Conservation (phyloP, 2,113 vertebrate species). For the Rhineura floridana region DNA sequence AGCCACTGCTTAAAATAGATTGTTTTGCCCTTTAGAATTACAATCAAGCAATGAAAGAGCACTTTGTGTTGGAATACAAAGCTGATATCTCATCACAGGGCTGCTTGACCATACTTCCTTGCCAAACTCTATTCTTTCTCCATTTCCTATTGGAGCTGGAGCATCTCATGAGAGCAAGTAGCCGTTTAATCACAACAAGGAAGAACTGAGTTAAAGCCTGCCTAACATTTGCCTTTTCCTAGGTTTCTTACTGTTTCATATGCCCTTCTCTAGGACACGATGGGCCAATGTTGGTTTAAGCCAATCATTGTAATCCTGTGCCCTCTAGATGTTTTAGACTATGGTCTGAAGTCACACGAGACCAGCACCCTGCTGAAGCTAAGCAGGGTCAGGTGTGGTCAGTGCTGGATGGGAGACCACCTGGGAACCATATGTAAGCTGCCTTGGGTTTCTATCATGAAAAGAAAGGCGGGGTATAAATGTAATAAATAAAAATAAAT, state of each 20-base stretch:
- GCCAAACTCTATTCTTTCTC: background rate
- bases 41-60: slow-evolving; percentile 38
- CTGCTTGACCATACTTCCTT: background rate
- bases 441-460: too few species aligned
- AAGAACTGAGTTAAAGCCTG: slow-evolving; percentile 13
- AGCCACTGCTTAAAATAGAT: slow-evolving; percentile 25
- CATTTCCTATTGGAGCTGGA: background rate
- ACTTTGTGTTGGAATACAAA: slow-evolving; percentile 18
- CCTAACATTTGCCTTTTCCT: slow-evolving; percentile 5
- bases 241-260: background rate
- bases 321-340: too few species aligned
- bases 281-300: background rate
- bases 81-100: background rate
- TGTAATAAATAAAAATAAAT: too few species aligned
- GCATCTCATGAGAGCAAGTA: slow-evolving; percentile 15
- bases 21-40: slow-evolving; percentile 7
- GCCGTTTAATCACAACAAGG: background rate
- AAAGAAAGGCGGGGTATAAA: too few species aligned
- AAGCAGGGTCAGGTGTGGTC: too few species aligned
- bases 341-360: too few species aligned
- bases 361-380: too few species aligned
- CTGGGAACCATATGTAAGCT: too few species aligned
- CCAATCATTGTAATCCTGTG: too few species aligned
- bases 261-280: too few species aligned
- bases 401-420: too few species aligned